Conservation (phyloP, 1,140 invertebrate genomes). For the Scaptomyza hsui region DNA sequence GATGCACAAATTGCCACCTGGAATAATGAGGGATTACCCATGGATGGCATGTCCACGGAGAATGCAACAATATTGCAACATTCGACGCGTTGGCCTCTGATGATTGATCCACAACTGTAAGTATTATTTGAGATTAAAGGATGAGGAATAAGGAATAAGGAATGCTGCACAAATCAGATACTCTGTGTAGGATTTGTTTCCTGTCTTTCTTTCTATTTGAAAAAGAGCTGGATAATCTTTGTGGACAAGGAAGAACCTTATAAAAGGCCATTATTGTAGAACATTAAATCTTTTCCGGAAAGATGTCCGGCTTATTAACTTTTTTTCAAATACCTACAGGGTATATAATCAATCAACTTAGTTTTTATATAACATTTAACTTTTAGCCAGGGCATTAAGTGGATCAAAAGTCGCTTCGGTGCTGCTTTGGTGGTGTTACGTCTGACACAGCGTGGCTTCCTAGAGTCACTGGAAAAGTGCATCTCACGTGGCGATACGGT, state of each 20-base stretch:
- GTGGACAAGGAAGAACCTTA: too few relatives aligned
- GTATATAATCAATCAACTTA: not conserved
- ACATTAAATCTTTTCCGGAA: too few relatives aligned
- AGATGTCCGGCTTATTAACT: too few relatives aligned
- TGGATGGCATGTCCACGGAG: constrained; percentile 96
- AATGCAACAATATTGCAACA: constrained; percentile 97
- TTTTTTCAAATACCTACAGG: not conserved
- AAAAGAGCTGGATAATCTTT: too few relatives aligned
- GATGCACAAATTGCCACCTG: constrained; percentile 96
- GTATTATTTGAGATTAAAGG: constrained; percentile 15
- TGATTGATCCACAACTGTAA: constrained; percentile 95
- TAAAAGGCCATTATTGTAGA: too few relatives aligned
- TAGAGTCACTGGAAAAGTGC: constrained; percentile 93
- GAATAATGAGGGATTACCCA: constrained; percentile 97
- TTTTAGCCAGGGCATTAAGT: constrained; percentile 93
- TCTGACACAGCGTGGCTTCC: constrained; percentile 92
- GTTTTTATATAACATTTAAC: not conserved
- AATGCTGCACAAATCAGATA: not conserved
- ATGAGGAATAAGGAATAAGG: not conserved
- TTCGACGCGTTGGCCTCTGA: constrained; percentile 96
- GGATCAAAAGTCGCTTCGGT: constrained; percentile 96
- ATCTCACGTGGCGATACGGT: constrained; percentile 91
- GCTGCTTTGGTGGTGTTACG: constrained; percentile 90
- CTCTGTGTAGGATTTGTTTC: not conserved
- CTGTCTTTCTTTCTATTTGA: too few relatives aligned